These are phyloP conservation scores for Noctua pronuba DNA, from an alignment of 2,888 invertebrate genomes.

Conservation along the genomic window DNA sequence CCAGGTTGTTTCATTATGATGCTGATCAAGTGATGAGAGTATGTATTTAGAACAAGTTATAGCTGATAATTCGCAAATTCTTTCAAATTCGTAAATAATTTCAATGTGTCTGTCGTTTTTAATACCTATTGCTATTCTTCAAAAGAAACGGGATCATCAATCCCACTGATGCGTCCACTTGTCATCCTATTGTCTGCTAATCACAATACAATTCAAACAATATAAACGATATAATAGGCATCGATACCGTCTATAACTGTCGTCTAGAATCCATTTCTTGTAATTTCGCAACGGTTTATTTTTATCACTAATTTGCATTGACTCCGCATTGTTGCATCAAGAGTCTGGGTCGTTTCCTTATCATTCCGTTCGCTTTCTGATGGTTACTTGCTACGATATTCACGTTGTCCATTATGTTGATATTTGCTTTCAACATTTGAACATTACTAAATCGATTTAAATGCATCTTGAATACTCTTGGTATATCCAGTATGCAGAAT, in stretches of 20 bases:
- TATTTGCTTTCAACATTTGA: slow-evolving; percentile 34
- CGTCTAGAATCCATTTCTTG: slow-evolving; percentile 28
- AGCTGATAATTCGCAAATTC: slow-evolving; percentile 2
- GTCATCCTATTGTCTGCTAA: slow-evolving; percentile 18
- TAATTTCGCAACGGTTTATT: slow-evolving; percentile 43
- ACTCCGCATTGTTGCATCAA: slow-evolving; percentile 47
- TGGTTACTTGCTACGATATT: slow-evolving; percentile 38
- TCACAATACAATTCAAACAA: slow-evolving; percentile 15
- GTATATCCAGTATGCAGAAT: slow-evolving; percentile 4
- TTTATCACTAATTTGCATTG: slow-evolving; percentile 55
- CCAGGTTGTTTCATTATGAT: slow-evolving; percentile 32
- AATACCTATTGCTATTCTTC: background rate
- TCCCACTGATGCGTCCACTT: slow-evolving; percentile 6
- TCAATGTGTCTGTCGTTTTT: background rate
- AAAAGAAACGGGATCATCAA: slow-evolving; percentile 5
- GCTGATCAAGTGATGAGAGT: slow-evolving; percentile 12
- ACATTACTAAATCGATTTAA: slow-evolving; percentile 39
- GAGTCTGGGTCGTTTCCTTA: slow-evolving; percentile 56
- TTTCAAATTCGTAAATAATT: background rate
- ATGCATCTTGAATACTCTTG: slow-evolving; percentile 20
- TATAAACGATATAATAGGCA: slow-evolving; percentile 16
- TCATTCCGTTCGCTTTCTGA: slow-evolving; percentile 50
- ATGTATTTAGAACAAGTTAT: slow-evolving; percentile 2
- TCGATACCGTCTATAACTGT: background rate
- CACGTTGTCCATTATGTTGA: slow-evolving; percentile 34